These are phyloP conservation scores for Trigoniulus corallinus DNA, from an alignment of 1,140 invertebrate genomes.

Conservation along the genomic window DNA sequence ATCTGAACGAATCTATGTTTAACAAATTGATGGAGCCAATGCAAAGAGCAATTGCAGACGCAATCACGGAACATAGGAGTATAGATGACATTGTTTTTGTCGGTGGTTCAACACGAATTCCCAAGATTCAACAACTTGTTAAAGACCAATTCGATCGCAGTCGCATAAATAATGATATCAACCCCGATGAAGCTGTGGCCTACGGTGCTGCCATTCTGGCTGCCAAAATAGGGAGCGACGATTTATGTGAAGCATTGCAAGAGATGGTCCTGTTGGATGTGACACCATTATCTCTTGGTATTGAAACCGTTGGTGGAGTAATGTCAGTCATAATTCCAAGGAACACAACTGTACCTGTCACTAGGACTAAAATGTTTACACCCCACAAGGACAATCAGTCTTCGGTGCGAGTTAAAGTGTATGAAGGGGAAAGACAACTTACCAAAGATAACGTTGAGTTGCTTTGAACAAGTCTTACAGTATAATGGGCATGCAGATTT, in stretches of 20 bases:
- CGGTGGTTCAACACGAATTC: constrained; percentile 17
- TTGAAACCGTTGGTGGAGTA: constrained; percentile 25
- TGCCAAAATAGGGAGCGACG: constrained; percentile 17
- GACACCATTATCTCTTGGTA: constrained; percentile 5
- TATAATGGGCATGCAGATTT: not conserved
- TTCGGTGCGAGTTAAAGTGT: constrained; percentile 27
- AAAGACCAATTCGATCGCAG: constrained; percentile 13
- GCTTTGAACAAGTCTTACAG: not conserved
- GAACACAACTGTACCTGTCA: constrained; percentile 36
- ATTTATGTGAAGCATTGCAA: not conserved
- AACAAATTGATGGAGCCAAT: constrained; percentile 5
- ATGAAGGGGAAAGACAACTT: constrained; percentile 36
- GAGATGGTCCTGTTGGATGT: constrained; percentile 5
- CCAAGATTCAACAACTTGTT: constrained; percentile 15
- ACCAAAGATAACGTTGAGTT: constrained; percentile 32
- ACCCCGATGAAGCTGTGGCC: constrained; percentile 30
- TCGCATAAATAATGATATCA: constrained; percentile 16
- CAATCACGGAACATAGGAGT: constrained; percentile 5
- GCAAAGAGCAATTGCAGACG: constrained; percentile 13
- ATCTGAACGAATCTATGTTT: constrained; percentile 12
- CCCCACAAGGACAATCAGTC: constrained; percentile 37
- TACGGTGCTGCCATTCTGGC: constrained; percentile 27
- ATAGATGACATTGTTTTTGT: constrained; percentile 18
- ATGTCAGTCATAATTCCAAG: constrained; percentile 37
- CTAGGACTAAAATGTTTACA: constrained; percentile 34